Base-by-base conservation (phyloP, 2,888 invertebrate species). In the Cacoxenus indagator region DNA sequence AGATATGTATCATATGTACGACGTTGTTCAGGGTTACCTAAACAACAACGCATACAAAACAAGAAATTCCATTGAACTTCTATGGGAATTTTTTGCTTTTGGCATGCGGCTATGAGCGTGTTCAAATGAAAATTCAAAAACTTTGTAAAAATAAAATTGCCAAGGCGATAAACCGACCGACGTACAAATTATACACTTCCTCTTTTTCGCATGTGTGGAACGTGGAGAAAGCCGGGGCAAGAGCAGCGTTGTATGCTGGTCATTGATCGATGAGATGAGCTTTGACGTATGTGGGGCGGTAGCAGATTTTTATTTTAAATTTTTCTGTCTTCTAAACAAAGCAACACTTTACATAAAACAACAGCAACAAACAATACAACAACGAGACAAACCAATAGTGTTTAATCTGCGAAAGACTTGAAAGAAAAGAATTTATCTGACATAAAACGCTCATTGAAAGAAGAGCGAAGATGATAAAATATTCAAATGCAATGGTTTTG, bases 221-320 rank as follows among this genome's bases (percentile, higher is more conserved):
- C 54, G 37, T 11, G 37, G 37, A 14, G 37, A 37, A 37, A 1
- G 8, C 9, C 8, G 14, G 14, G 14, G 9, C 5, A 31, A 37
- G 5, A 1, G 37, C 2, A 37, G 37, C 37, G 2, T 70, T 67
- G 75, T 65, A 37, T 68, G 62, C 69, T 61, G 59, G 77, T 76
- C 71, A 71, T 75, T 76, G 78, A 76, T 76, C 78, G 78, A 76
- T 76, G 73, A 69, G 78, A 76, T 76, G 73, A 69, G 65, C 73
- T 67, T 76, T 76, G 75, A 77, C 75, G 78, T 75, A 76, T 77
- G 70, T 73, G 24, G 26, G 37, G 14, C 14, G 9, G 37, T 14
- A 2, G 31, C 31, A 8, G 5, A 8, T n/a, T n/a, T n/a, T n/a
- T n/a, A n/a, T 31, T 31, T 31, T 31, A 14, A 37, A 37, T 37